phyloP scores from a whole-genome alignment of 1,140 invertebrate genomes.

The Cydia strobilella region DNA sequence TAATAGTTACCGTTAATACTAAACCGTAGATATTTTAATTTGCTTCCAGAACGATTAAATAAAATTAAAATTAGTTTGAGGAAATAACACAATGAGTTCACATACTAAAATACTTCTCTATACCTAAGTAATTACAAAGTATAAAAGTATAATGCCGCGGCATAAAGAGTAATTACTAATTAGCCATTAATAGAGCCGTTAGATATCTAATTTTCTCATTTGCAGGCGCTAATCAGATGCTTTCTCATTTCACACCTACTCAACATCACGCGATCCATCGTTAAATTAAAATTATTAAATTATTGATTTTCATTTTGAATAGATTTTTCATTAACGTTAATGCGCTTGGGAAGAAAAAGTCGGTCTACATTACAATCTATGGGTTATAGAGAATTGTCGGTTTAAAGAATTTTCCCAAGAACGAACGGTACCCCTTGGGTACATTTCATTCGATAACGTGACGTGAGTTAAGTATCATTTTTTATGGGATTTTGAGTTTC shows the following conservation, averaged over 20 bases:
- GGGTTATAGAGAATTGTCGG: too few species aligned
- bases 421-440: too few species aligned
- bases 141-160: background rate
- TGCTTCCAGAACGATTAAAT: background rate
- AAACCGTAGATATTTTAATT: background rate
- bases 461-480: too few species aligned
- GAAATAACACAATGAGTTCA: background rate
- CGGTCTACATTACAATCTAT: too few species aligned
- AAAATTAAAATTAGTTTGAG: too few species aligned
- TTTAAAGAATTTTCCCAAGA: too few species aligned
- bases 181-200: slow-evolving; percentile 3
- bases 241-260: background rate
- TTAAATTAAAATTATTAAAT: too few species aligned
- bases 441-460: too few species aligned
- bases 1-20: too few species aligned
- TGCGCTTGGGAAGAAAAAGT: too few species aligned
- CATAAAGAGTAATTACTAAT: background rate
- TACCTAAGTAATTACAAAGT: background rate
- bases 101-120: background rate
- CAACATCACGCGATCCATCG: background rate
- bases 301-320: background rate
- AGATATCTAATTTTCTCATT: background rate
- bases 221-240: background rate
- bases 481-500: too few species aligned
- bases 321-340: background rate